Base-by-base conservation (phyloP, 2,888 invertebrate species). In the Ennomos quercinarius region DNA sequence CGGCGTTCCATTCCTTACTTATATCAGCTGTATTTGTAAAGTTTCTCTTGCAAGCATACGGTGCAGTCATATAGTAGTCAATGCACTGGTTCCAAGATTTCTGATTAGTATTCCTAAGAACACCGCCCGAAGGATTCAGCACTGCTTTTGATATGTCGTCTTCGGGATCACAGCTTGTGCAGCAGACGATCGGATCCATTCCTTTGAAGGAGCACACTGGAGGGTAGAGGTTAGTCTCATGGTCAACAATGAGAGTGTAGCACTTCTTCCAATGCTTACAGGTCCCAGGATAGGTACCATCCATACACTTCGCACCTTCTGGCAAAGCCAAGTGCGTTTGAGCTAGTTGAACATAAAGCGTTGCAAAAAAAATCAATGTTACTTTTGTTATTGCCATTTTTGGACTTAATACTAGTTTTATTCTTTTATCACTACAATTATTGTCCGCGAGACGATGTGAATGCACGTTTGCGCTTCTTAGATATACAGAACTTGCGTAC, bases 31-130 rank as follows among this genome's bases (percentile, higher is more conserved):
- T 6, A 9, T 48, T 37, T n/a, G 12, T 17, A 8, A 34, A 13
- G 27, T 27, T 27, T 3, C n/a, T 13, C 12, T 17, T 45, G n/a
- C 1, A 3, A 8, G 38, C 13, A 11, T 53, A 53, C 0, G 53
- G 53, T 0, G 45, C 13, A 11, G 44, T 44, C 2, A 45, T 2
- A 35, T 5, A 53, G 38, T 55, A 55, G 17, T 55, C 48, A 1
- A 55, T 55, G 34, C 55, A 55, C 17, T 43, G 40, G 37, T 55
- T 46, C 54, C 54, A 55, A 10, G 54, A 46, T 8, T 12, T 37
- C 17, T 55, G 54, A 9, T 46, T 38, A 11, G 54, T 55, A 13
- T 55, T 47, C 47, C 40, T 34, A 10, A 47, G 46, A 34, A 46
- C 1, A 0, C 36, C 17, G 9, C 47, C 42, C 12, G 13, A 35